Evolutionary conservation across 2,113 vertebrate genomes (phyloP).

Genomic region (Xiphophorus couchianus): DNA sequence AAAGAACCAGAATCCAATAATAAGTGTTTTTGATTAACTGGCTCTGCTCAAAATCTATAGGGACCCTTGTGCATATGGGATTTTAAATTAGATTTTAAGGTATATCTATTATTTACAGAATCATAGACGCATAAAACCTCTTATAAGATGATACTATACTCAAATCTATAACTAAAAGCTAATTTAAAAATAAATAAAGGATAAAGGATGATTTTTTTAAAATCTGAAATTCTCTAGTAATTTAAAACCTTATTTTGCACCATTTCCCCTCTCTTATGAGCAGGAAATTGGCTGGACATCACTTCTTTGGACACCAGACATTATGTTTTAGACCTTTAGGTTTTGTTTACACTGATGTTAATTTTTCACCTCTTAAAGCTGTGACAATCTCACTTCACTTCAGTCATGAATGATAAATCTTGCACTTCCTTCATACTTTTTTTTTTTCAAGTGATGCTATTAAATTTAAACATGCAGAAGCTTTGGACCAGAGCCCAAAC

Average conservation of each 20-base stretch:
- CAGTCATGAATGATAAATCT: too few species aligned
- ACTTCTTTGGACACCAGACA: constrained; percentile 7
- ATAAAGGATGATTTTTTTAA: neutral
- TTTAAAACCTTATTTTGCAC: neutral
- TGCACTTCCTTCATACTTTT: too few species aligned
- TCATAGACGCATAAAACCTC: neutral
- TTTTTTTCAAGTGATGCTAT: too few species aligned
- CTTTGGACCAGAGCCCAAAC: too few species aligned
- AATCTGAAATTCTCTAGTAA: neutral
- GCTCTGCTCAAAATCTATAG: too few species aligned
- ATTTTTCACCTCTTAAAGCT: neutral
- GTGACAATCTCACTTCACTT: neutral
- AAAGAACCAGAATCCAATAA: too few species aligned
- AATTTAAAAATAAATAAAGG: too few species aligned
- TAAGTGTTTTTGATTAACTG: too few species aligned
- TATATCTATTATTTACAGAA: too few species aligned
- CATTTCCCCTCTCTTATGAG: neutral
- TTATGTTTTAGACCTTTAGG: neutral
- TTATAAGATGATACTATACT: neutral
- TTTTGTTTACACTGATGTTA: neutral
- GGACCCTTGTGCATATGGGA: too few species aligned
- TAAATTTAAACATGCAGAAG: too few species aligned
- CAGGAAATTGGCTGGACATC: constrained; percentile 18
- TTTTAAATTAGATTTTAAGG: too few species aligned
- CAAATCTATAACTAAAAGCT: neutral